Evolutionary conservation across 2,888 invertebrate species (phyloP), one percentile per base, ranked within the genome.

Genomic region (Hypsopygia costalis): DNA sequence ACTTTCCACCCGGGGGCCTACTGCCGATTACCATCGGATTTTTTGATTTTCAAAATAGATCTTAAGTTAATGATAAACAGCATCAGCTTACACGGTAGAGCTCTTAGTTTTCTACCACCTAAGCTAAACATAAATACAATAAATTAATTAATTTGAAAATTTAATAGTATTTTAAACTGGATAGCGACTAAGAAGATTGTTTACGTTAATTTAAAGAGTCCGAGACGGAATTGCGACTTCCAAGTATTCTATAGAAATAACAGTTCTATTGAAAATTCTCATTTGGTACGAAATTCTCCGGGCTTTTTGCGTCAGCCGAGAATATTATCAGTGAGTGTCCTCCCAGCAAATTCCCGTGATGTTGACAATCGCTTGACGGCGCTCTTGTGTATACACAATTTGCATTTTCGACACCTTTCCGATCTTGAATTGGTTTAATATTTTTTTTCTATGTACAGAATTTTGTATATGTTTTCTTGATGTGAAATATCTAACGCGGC

Each of bases 311-410:
- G 5, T 7, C 1, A 25, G 3, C 6, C 25, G 25, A n/a, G 25
- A 25, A 25, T 25, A 25, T 25, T 25, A 25, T 7, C 25, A n/a
- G 25, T 4, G 16, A 16, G 16, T n/a, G 6, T 8, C 25, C 8
- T 25, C 7, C 25, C 25, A 8, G n/a, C n/a, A 25, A 32, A 32
- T 38, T 21, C 36, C 37, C 10, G 30, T 32, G 51, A 52, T 67
- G 62, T 69, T 69, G 67, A 68, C 66, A 59, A 47, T 55, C 46
- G 50, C 62, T 57, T 52, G 56, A 51, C 61, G 50, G 55, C 58
- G 60, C 58, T 56, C 60, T 53, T 47, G 51, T 43, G 64, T 62
- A 68, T 67, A 70, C 67, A 69, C 62, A 65, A 69, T 70, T 70
- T 70, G 62, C 68, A 65, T 70, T 51, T 54, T 48, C 55, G 51